These are phyloP conservation scores for Uromys caudimaculatus DNA, from an alignment of 2,797 vertebrate species.

Conservation along the genomic window DNA sequence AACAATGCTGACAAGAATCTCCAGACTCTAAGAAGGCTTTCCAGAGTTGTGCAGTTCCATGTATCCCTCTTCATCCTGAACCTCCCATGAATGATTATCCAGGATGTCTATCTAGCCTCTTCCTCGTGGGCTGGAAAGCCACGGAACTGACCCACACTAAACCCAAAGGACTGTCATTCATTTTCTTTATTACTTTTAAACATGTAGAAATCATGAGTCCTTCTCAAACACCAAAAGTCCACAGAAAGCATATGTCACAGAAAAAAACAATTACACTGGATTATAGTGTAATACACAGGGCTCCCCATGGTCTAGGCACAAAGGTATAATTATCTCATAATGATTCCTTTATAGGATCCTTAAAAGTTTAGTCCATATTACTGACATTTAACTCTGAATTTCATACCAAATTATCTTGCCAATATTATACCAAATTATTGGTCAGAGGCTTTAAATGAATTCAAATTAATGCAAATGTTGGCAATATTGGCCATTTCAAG, in stretches of 20 bases:
- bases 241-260: not conserved
- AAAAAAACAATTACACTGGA: not conserved
- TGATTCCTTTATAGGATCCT: not conserved
- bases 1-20: not conserved
- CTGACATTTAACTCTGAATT: not conserved
- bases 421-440: not conserved
- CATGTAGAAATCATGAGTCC: not conserved
- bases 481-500: not conserved
- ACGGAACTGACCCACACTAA: not conserved
- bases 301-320: not conserved
- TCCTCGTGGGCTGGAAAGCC: not conserved
- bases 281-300: not conserved
- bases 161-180: not conserved
- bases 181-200: not conserved
- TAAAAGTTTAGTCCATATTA: not conserved
- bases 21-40: not conserved
- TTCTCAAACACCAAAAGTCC: not conserved
- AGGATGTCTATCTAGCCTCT: not conserved
- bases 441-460: constrained; percentile 3
- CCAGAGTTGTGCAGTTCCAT: not conserved
- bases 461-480: not conserved
- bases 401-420: not conserved
- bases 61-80: not conserved
- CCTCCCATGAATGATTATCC: accelerated
- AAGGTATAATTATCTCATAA: not conserved